Evolutionary conservation across 2,888 invertebrate species (phyloP), one percentile per base, ranked within the genome.

Genomic region (Scaptomyza flava): DNA sequence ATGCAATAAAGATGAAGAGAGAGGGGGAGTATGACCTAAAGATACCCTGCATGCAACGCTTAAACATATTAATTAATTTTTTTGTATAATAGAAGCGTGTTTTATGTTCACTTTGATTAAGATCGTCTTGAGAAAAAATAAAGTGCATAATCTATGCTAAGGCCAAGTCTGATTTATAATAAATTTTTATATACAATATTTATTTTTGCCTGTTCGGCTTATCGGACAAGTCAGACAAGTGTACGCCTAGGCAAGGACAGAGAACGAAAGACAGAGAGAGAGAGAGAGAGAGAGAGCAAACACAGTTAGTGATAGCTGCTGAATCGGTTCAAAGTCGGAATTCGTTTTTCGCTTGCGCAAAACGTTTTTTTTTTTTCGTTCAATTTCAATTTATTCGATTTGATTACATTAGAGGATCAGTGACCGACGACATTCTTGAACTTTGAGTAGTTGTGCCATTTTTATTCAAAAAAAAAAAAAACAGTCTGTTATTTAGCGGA

Each of bases 401-500:
- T 77, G 61, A 77, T 72, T 75, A 64, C 61, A 61, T 73, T 56
- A 64, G 31, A 73, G 78, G 68, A 48, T 62, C 75, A 68, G 27
- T 61, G 71, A 61, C 63, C 76, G 59, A 2, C 31, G 30, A 52
- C 57, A 79, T 56, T 54, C 77, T 77, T 77, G 77, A 77, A 79
- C 77, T 72, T 72, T 20, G 23, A 0, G 20, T 31, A 12, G 52
- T 38, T 41, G 51, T 7, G 20, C 9, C 38, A 8, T 12, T 1
- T n/a, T 20, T 50, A 67, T 67, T 59, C 46, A 17, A 12, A 61
- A 78, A 77, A 70, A 67, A 74, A 78, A 78, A 77, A 70, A 67
- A 74, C 74, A 78, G 75, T 74, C 67, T 78, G 69, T 66, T 70
- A 59, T 48, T 46, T 36, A 63, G 43, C 70, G 79, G 79, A 74